Percentiles rank a stretch among this genome's conserved stretches.
Evolutionary conservation across 2,888 invertebrate species (phyloP).

Genomic region (Germaria angustata): DNA sequence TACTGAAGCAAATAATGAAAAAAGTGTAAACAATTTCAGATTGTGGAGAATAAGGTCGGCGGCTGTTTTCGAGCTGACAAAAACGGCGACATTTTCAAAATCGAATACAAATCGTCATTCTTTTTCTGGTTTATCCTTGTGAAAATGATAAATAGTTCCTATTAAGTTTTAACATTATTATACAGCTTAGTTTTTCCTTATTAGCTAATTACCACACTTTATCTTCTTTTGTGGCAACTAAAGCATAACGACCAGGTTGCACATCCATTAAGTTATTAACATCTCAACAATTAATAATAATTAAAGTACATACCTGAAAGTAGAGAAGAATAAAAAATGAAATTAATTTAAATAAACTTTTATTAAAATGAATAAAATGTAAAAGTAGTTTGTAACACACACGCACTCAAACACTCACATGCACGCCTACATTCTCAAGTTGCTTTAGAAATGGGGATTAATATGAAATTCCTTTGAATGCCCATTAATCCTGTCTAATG

Average conservation of each 20-base stretch:
- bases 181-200: background rate
- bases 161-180: background rate
- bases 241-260: background rate
- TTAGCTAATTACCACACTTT: background rate
- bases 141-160: background rate
- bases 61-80: no score
- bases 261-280: slow-evolving; percentile 38
- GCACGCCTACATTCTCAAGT: no score
- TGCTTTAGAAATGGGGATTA: slow-evolving; percentile 26
- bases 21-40: no score
- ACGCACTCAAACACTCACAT: background rate
- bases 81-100: no score
- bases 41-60: no score
- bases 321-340: slow-evolving; percentile 13
- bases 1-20: no score
- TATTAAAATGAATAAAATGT: slow-evolving; percentile 35
- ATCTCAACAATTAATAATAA: slow-evolving; percentile 41
- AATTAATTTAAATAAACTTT: slow-evolving; percentile 60
- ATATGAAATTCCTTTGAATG: slow-evolving; percentile 56
- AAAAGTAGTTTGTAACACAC: background rate
- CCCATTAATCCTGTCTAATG: slow-evolving; percentile 63
- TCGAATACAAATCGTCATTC: no score
- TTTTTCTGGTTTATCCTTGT: no score
- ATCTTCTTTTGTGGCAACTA: background rate
- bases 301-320: slow-evolving; percentile 58